phyloP scores from a whole-genome alignment of 2,888 invertebrate species.

The Drosophila suboccidentalis region DNA sequence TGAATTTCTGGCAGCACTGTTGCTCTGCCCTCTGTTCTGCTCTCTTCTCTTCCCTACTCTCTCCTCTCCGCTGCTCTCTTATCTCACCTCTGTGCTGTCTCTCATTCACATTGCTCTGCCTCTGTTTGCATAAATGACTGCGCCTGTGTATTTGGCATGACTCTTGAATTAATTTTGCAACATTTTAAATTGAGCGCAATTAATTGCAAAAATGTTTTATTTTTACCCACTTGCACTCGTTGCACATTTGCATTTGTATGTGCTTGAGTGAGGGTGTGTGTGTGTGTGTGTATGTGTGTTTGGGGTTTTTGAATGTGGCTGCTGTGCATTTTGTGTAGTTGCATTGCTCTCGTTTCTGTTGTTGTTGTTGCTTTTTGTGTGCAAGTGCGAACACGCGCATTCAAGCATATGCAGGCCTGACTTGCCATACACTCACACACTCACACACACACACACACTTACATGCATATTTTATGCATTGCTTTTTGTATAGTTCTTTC shows the following conservation, averaged over 20 bases:
- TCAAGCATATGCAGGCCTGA: constrained; percentile 75
- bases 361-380: constrained; percentile 59
- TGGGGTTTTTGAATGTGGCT: constrained; percentile 64
- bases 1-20: background rate
- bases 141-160: constrained; percentile 82
- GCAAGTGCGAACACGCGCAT: constrained; percentile 82
- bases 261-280: constrained; percentile 14
- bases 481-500: constrained; percentile 53
- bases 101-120: constrained; percentile 22
- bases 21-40: background rate
- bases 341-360: constrained; percentile 33
- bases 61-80: background rate
- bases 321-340: constrained; percentile 73
- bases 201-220: constrained; percentile 84
- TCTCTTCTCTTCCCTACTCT: background rate
- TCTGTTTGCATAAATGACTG: constrained; percentile 76
- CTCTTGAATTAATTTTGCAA: constrained; percentile 85
- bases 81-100: background rate
- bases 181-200: constrained; percentile 85
- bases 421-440: constrained; percentile 25
- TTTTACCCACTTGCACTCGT: constrained; percentile 79
- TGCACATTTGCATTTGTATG: constrained; percentile 27
- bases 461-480: constrained; percentile 26
- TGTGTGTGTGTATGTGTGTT: constrained; percentile 35
- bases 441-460: constrained; percentile 16